These are phyloP conservation scores for Valencia hispanica DNA, from an alignment of 2,797 vertebrate species.

Conservation along the genomic window DNA sequence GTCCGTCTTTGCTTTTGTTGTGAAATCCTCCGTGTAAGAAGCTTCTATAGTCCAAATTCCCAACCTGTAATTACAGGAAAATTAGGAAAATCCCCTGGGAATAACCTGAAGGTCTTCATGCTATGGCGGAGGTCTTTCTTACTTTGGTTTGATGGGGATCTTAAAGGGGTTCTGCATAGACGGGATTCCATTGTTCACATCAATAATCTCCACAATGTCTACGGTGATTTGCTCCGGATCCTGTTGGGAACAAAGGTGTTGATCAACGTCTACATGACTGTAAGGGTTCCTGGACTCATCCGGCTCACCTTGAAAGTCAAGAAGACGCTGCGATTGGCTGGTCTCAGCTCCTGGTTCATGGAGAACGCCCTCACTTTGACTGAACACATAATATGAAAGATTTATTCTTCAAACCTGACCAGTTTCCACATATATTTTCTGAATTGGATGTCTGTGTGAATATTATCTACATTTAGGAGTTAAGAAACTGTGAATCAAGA, in stretches of 20 bases:
- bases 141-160: conserved; percentile 94
- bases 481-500: background rate
- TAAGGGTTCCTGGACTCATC: background rate
- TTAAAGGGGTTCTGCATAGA: conserved; percentile 90
- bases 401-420: background rate
- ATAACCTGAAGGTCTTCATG: background rate
- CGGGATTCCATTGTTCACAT: conserved; percentile 87
- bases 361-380: conserved; percentile 93
- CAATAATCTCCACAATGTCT: conserved; percentile 84
- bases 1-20: conserved; percentile 76
- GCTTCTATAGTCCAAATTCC: conserved; percentile 91
- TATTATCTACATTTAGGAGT: too few relatives aligned
- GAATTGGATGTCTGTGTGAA: too few relatives aligned
- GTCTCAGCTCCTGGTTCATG: conserved; percentile 88
- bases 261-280: background rate
- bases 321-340: conserved; percentile 82
- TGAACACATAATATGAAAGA: conserved; percentile 49
- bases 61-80: conserved; percentile 72
- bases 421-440: background rate
- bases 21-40: conserved; percentile 84
- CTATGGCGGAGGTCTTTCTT: conserved; percentile 10
- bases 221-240: conserved; percentile 86
- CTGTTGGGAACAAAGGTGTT: conserved; percentile 61
- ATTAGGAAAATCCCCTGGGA: background rate
- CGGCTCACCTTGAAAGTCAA: conserved; percentile 88